Evolutionary conservation across 2,888 invertebrate genomes (phyloP).

Genomic region (Phasia obesa): DNA sequence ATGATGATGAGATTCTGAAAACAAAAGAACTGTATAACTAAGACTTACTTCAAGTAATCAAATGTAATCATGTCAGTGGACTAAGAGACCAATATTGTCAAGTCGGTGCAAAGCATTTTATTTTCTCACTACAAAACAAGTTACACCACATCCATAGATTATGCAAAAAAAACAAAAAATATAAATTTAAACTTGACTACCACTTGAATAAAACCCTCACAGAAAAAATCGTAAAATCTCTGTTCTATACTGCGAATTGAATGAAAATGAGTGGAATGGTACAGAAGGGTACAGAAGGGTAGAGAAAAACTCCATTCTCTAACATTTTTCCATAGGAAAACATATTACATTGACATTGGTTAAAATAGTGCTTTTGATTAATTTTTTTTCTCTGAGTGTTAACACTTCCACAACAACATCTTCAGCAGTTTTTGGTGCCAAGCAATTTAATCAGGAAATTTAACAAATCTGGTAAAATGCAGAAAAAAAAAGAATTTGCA

Average conservation of each 20-base stretch:
- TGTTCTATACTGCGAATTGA: no score
- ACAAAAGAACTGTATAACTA: conserved; percentile 22
- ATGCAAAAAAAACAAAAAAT: conserved; percentile 69
- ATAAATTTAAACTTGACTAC: conserved; percentile 41
- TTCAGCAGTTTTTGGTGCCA: conserved; percentile 34
- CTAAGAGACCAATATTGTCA: conserved; percentile 50
- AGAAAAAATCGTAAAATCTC: conserved; percentile 26
- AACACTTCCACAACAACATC: conserved; percentile 13
- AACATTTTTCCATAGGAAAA: no score
- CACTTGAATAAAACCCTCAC: not conserved
- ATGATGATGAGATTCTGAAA: conserved; percentile 21
- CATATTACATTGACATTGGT: no score
- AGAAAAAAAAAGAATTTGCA: conserved; percentile 12
- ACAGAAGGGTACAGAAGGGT: no score
- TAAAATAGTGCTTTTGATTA: not conserved
- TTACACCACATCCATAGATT: conserved; percentile 78
- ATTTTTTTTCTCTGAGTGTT: conserved; percentile 17
- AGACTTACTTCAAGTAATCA: conserved; percentile 31
- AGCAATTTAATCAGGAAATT: conserved; percentile 54
- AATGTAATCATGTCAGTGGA: conserved; percentile 58
- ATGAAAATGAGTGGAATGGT: no score
- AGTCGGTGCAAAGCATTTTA: conserved; percentile 48
- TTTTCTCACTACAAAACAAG: conserved; percentile 79
- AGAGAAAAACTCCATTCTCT: no score
- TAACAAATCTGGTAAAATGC: conserved; percentile 45